A percentile compares a stretch with the other conserved stretches of the same genome.
phyloP scores from a whole-genome alignment of 2,797 vertebrate genomes.

The Odontamblyopus lacepedii region DNA sequence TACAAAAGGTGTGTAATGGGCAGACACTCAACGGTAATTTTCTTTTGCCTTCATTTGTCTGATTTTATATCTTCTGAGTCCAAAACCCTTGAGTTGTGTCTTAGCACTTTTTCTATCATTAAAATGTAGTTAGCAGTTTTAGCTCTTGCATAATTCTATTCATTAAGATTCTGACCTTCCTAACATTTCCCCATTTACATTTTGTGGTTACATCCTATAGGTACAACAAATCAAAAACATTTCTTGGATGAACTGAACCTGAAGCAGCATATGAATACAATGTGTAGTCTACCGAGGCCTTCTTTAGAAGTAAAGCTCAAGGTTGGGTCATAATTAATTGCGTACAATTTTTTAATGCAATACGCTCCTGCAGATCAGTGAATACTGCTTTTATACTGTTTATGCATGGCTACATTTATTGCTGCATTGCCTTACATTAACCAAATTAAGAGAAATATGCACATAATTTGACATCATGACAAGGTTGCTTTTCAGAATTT shows the following conservation, averaged over 20 bases:
- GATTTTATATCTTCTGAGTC: slow-evolving; percentile 8
- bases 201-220: slow-evolving; percentile 12
- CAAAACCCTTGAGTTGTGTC: not conserved
- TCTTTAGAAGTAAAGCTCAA: slow-evolving; percentile 22
- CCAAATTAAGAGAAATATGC: not conserved
- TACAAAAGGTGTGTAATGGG: not conserved
- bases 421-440: not conserved
- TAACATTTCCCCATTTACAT: slow-evolving; percentile 16
- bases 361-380: slow-evolving; percentile 6
- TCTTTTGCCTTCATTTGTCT: not conserved
- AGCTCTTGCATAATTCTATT: slow-evolving; percentile 18
- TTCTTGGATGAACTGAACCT: not conserved
- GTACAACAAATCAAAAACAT: slow-evolving; percentile 17
- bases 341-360: not conserved
- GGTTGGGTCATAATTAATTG: slow-evolving; percentile 12
- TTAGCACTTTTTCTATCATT: slow-evolving; percentile 7
- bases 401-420: not conserved
- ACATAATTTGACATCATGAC: not conserved
- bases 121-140: slow-evolving; percentile 24
- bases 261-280: not conserved
- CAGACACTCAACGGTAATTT: not conserved
- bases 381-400: not conserved
- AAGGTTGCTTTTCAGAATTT: no score
- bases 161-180: slow-evolving; percentile 36
- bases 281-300: not conserved